Evolutionary conservation across 1,140 invertebrate species (phyloP).

Genomic region (Ctenoplectra terminalis): DNA sequence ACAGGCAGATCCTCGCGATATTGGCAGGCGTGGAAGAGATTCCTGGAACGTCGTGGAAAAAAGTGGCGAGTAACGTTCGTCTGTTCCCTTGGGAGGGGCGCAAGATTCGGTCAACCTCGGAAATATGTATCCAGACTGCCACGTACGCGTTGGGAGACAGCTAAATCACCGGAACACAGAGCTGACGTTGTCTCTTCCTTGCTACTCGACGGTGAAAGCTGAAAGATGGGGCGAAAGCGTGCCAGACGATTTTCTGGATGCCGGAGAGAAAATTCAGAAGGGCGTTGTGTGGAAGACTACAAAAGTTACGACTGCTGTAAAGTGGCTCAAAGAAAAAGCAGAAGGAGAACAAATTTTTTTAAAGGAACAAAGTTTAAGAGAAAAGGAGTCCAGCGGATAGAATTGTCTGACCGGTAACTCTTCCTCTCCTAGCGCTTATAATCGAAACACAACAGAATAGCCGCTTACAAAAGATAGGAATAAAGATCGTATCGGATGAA

Average conservation of each 20-base stretch:
- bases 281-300: not conserved
- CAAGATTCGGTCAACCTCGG: not conserved
- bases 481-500: no score
- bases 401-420: no score
- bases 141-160: constrained; percentile 30
- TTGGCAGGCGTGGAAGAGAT: not conserved
- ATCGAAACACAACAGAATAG: no score
- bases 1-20: constrained; percentile 14
- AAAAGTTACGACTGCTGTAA: not conserved
- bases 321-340: not conserved
- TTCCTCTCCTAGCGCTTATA: no score
- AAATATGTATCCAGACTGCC: constrained; percentile 30
- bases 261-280: no score
- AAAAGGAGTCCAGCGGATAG: no score
- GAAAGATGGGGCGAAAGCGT: not conserved
- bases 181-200: constrained; percentile 23
- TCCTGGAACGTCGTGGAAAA: not conserved
- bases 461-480: no score
- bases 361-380: no score
- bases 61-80: constrained; percentile 16
- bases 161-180: constrained; percentile 37
- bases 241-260: not conserved
- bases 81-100: no score
- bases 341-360: not conserved
- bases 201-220: not conserved